These are phyloP conservation scores for Coremacera marginata DNA, from an alignment of 2,888 invertebrate species.

Conservation along the genomic window DNA sequence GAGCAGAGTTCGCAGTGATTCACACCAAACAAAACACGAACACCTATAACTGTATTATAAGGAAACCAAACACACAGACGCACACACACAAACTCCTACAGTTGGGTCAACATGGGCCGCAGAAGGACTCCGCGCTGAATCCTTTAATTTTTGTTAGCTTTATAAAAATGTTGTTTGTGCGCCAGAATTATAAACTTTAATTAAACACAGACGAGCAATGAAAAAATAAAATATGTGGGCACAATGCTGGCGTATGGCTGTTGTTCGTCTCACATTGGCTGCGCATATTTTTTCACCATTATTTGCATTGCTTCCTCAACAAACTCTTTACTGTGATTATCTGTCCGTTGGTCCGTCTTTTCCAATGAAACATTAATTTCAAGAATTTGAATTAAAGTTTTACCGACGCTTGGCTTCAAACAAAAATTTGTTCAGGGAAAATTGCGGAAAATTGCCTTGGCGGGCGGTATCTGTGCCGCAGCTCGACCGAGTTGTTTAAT, in stretches of 20 bases:
- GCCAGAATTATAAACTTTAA: slow-evolving; percentile 35
- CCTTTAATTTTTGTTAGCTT: not conserved
- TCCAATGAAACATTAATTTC: slow-evolving; percentile 9
- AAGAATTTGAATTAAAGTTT: not conserved
- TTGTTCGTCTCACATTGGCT: too few species aligned
- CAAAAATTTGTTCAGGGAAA: not conserved
- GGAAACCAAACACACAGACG: not conserved
- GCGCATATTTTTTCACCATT: too few species aligned
- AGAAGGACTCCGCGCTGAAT: not conserved
- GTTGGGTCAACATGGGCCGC: not conserved
- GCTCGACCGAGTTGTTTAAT: slow-evolving; percentile 5
- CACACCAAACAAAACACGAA: not conserved
- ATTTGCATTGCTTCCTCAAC: too few species aligned
- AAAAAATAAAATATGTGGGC: not conserved
- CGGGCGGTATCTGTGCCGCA: too few species aligned
- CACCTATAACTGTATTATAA: not conserved
- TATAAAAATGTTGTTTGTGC: not conserved
- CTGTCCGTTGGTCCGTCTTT: not conserved
- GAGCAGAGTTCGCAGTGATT: not conserved
- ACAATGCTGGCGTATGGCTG: too few species aligned
- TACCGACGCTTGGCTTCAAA: not conserved
- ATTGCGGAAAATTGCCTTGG: slow-evolving; percentile 10
- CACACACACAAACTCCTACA: not conserved
- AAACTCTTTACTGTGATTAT: too few species aligned
- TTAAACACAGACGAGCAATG: slow-evolving; percentile 25